These are phyloP conservation scores for Erinaceus europaeus DNA, from an alignment of 2,113 vertebrate genomes.

Conservation along the genomic window DNA sequence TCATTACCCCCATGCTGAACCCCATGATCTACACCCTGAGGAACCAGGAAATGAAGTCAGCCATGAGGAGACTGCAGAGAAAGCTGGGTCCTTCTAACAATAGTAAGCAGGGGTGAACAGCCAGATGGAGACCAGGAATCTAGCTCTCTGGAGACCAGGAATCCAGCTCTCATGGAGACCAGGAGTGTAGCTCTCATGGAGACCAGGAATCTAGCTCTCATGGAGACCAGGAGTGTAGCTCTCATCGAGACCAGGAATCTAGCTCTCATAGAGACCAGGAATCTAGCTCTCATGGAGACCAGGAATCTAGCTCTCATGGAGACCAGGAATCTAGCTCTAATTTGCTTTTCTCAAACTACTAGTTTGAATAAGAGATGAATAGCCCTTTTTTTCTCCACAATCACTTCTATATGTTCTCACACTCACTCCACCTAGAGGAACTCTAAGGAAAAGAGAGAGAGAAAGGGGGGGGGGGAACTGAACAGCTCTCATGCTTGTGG, in stretches of 20 bases:
- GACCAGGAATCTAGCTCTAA: neutral
- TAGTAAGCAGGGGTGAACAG: constrained; percentile 5
- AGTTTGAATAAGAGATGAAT: neutral
- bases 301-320: too few species aligned
- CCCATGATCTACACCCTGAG: constrained; percentile 70
- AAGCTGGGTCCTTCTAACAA: constrained; percentile 20
- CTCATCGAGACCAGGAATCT: too few species aligned
- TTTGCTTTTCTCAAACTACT: neutral
- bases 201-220: too few species aligned
- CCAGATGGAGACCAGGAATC: neutral
- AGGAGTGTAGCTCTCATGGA: too few species aligned
- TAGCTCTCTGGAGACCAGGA: too few species aligned
- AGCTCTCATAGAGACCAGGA: too few species aligned
- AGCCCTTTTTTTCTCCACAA: neutral
- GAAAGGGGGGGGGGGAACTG: neutral
- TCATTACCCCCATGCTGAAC: constrained; percentile 67
- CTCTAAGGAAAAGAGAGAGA: neutral
- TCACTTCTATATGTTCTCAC: neutral
- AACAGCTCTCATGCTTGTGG: too few species aligned
- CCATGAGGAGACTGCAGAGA: constrained; percentile 58
- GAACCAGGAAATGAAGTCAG: constrained; percentile 67
- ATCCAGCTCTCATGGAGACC: too few species aligned
- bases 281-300: too few species aligned
- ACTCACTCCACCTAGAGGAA: neutral
- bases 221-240: too few species aligned